Evolutionary conservation across 2,888 invertebrate species (phyloP).

Genomic region (Protonemura montana): DNA sequence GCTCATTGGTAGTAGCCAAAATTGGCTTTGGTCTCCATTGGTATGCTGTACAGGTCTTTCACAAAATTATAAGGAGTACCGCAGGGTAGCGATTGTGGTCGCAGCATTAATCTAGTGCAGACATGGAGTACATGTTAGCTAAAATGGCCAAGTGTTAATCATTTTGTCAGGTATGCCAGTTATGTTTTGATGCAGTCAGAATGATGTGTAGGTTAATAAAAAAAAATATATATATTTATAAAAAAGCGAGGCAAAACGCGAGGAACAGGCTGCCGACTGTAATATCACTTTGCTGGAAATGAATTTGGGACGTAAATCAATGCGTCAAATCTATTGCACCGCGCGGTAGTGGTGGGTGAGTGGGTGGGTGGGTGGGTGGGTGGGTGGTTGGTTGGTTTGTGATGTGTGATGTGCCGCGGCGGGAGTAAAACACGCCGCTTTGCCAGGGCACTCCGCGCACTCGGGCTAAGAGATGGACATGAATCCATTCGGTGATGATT

Average conservation of each 20-base stretch:
- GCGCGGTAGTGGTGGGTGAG: not conserved
- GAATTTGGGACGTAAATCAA: slow-evolving; percentile 15
- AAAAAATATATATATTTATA: not conserved
- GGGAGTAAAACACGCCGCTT: not conserved
- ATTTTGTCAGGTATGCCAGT: slow-evolving; percentile 2
- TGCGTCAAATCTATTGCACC: slow-evolving; percentile 20
- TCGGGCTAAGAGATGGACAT: not conserved
- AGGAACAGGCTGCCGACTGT: not conserved
- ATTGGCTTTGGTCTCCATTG: too few relatives aligned
- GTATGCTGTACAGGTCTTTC: too few relatives aligned
- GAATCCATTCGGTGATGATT: not conserved
- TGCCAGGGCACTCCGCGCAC: not conserved
- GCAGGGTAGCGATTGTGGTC: too few relatives aligned
- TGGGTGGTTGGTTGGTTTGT: too few relatives aligned
- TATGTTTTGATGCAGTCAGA: not conserved
- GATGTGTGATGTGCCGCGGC: not conserved
- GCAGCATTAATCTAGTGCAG: too few relatives aligned
- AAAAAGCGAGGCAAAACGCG: not conserved
- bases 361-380: not conserved
- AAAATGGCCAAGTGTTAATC: not conserved
- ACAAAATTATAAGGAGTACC: too few relatives aligned
- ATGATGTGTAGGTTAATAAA: not conserved
- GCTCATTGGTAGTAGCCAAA: too few relatives aligned
- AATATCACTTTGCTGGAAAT: not conserved
- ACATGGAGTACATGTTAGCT: too few relatives aligned